Evolutionary conservation across 2,113 vertebrate species (phyloP).

Genomic region (Emydura subglobosa): DNA sequence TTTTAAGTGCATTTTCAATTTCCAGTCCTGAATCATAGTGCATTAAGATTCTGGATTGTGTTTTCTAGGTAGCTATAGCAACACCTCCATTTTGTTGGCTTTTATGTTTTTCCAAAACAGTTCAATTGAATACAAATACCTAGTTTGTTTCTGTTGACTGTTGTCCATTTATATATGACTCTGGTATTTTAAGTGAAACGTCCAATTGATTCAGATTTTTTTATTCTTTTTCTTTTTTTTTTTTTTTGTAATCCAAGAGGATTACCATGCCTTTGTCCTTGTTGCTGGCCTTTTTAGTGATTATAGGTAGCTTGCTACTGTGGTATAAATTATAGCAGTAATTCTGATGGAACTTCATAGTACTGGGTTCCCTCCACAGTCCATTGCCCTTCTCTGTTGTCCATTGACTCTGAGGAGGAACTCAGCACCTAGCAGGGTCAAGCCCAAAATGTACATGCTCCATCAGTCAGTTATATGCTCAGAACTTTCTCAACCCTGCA

Average conservation of each 20-base stretch:
- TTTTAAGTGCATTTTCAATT: constrained; percentile 54
- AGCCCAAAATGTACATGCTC: not conserved
- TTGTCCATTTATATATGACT: not conserved
- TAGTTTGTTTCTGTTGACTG: not conserved
- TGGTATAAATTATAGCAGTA: not conserved
- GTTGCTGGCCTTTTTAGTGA: not conserved
- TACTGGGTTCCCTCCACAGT: not conserved
- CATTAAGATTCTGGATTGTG: constrained; percentile 16
- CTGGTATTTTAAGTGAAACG: not conserved
- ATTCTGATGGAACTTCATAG: not conserved
- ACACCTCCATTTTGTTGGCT: constrained; percentile 4
- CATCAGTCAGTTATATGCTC: not conserved
- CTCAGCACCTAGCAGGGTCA: not conserved
- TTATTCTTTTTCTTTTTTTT: not conserved
- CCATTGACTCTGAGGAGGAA: not conserved
- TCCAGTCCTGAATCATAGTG: constrained; percentile 12
- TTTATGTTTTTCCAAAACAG: not conserved
- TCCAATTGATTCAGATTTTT: not conserved
- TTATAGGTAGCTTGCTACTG: not conserved
- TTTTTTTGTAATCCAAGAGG: not conserved
- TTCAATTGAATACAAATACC: not conserved
- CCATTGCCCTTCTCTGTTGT: not conserved
- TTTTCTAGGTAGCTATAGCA: constrained; percentile 48
- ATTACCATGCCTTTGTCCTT: not conserved
- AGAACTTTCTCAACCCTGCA: not conserved